phyloP scores from a whole-genome alignment of 2,113 vertebrate species.

The Marmota flaviventris region DNA sequence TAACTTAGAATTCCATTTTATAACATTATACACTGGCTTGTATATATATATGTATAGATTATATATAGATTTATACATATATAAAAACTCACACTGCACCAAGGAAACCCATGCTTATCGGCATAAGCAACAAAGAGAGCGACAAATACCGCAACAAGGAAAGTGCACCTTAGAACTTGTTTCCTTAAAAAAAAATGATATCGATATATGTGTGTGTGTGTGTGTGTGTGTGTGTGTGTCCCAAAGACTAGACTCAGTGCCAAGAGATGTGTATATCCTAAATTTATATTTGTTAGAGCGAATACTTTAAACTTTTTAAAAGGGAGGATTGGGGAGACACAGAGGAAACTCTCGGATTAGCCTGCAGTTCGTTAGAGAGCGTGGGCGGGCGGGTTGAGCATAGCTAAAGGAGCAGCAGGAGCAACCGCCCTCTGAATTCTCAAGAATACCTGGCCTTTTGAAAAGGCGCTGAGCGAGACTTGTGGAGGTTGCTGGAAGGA shows the following conservation, averaged over 20 bases:
- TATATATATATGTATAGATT: conserved; percentile 89
- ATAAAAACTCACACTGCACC: conserved; percentile 85
- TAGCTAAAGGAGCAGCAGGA: neutral
- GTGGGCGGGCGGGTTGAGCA: neutral
- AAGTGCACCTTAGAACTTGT: conserved; percentile 88
- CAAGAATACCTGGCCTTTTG: neutral
- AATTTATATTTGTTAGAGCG: conserved; percentile 81
- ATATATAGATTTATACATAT: conserved; percentile 80
- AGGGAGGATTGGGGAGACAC: conserved; percentile 38
- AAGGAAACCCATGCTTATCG: conserved; percentile 88
- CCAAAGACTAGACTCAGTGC: conserved; percentile 80
- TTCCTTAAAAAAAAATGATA: conserved; percentile 78
- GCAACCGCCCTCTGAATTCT: neutral
- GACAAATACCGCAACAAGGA: conserved; percentile 88
- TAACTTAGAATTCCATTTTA: conserved; percentile 94
- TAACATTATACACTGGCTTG: conserved; percentile 91
- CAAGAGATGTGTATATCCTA: conserved; percentile 82
- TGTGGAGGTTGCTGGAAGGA: neutral
- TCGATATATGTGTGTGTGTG: conserved; percentile 73
- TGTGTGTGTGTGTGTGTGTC: conserved; percentile 62
- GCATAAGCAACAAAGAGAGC: conserved; percentile 89
- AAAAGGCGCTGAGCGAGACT: neutral
- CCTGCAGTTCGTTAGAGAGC: conserved; percentile 27
- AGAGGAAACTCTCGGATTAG: conserved; percentile 15
- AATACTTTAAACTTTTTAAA: conserved; percentile 51